Base-by-base conservation (phyloP, 2,113 vertebrate genomes). In the Hyperoodon ampullatus region DNA sequence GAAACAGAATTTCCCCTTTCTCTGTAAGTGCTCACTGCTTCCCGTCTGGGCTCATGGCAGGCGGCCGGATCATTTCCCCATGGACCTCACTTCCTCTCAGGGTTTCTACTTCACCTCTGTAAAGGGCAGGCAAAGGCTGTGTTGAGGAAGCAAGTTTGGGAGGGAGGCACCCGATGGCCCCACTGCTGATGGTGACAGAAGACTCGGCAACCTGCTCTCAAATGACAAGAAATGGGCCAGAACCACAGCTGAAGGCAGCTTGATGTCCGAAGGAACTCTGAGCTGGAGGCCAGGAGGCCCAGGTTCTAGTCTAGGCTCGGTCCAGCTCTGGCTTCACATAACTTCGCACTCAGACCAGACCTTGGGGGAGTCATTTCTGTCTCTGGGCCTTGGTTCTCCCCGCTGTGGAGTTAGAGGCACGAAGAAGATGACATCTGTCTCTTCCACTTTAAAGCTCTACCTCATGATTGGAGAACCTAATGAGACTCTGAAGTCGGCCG, bases 41-140 rank as follows among this genome's bases (percentile, higher is more conserved):
- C 61, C 21, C 2, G 13, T 0, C 3, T 21, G 13, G 9, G 35
- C 28, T 44, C 13, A 13, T 0, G 5, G 30, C 42, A 70, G 42
- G 82, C 5, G 26, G 35, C 10, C 0, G 2, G 0, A 18, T 42
- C 33, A 1, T 14, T 44, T 58, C 23, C 28, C 24, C 30, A 26
- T 0, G 30, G 47, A 30, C 5, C 1, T 15, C n/a, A 50, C 47
- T 28, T 19, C 30, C 30, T 30, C 14, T 35, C 72, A 42, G 72
- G 86, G 42, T 66, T 35, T 55, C 53, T 9, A 23, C 16, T 30
- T 53, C 5, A 23, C 24, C 50, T 88, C 53, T 3, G 21, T 26
- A 74, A 70, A 89, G 28, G 63, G 33, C 65, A 35, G 68, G 30
- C 15, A 33, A 53, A 61, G 75, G 1, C 8, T 30, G 35, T 19